A percentile compares a stretch with the other conserved stretches of the same genome.
These are phyloP conservation scores for Xylocopa sonorina DNA, from an alignment of 1,140 invertebrate genomes.

Conservation along the genomic window DNA sequence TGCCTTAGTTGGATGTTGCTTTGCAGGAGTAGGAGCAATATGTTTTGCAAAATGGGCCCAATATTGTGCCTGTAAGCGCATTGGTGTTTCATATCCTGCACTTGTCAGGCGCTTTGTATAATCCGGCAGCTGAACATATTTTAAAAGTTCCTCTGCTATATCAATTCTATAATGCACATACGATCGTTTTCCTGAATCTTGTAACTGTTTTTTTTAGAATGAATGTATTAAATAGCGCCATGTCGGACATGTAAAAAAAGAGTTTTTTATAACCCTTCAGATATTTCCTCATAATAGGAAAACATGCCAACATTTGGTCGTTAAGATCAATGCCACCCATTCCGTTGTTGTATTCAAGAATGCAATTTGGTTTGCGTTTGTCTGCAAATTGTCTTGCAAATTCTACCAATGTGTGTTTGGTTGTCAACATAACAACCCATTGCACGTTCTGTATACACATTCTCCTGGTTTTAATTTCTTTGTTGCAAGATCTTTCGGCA, in stretches of 20 bases:
- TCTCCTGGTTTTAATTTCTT: slow-evolving; percentile 37
- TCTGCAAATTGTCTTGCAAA: slow-evolving; percentile 31
- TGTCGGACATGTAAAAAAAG: slow-evolving; percentile 34
- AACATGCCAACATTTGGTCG: slow-evolving; percentile 16
- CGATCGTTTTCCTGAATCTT: neutral
- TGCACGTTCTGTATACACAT: slow-evolving; percentile 9
- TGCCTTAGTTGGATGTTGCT: too few relatives aligned
- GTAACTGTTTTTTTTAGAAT: slow-evolving; percentile 2
- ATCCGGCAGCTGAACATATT: neutral
- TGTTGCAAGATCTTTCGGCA: slow-evolving; percentile 29
- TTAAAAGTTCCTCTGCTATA: slow-evolving; percentile 24
- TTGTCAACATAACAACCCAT: slow-evolving; percentile 24
- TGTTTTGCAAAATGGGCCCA: slow-evolving; percentile 30
- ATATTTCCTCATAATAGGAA: slow-evolving; percentile 52
- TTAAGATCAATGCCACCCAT: slow-evolving; percentile 17
- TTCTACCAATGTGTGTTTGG: slow-evolving; percentile 39
- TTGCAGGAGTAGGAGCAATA: neutral
- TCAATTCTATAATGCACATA: slow-evolving; percentile 7
- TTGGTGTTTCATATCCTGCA: neutral
- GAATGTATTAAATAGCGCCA: slow-evolving; percentile 27
- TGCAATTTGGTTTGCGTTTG: neutral
- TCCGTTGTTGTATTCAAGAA: slow-evolving; percentile 6
- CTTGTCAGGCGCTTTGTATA: slow-evolving; percentile 1
- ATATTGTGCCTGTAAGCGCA: slow-evolving; percentile 1
- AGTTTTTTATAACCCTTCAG: slow-evolving; percentile 40